Base-by-base conservation (phyloP, 2,888 invertebrate genomes). In the Octonoba sinensis region DNA sequence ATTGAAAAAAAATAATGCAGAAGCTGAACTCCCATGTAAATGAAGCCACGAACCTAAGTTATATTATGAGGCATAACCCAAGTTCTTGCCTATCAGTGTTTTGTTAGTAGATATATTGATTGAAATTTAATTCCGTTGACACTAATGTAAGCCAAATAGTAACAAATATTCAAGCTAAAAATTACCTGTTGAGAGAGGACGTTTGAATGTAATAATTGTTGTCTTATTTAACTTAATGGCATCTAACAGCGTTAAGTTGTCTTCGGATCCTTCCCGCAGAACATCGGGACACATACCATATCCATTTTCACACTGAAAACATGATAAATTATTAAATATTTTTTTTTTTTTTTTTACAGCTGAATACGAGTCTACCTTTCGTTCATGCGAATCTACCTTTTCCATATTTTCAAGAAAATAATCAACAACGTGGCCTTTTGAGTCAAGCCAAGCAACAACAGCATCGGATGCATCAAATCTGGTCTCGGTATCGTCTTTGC, bases 161-260 rank as follows among this genome's bases (percentile, higher is more conserved):
- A 27, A 27, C 3, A 27, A 27, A 27, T 27, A 27, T 3, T 3
- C 3, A n/a, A 20, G 0, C 8, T 8, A n/a, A 57, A 22, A 20
- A 8, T 57, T n/a, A 51, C 18, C 18, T 18, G 12, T 51, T 36
- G 27, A 90, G 86, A 96, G 90, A 0, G 95, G 93, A 49, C 96
- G 91, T 90, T 96, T 96, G 89, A 95, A 96, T 60, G 96, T 96
- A 83, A 96, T 93, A 87, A 96, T 96, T 54, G 95, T 95, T 89
- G 95, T 96, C 12, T 95, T 96, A 89, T 96, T 96, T 60, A 96
- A 95, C 89, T 95, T 92, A 0, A 95, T 96, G 0, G 96, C 95
- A 88, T 96, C 96, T 85, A 96, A 89, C 46, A 95, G 89, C 0
- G 94, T 92, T 54, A 96, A 91, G 18, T 94, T 95, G 88, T 85